Percentiles rank a stretch among this genome's conserved stretches.
Evolutionary conservation across 37 sponge, comb jelly and placozoan genomes (phyloP).

Genomic region (Cladorhizidae sp.): DNA sequence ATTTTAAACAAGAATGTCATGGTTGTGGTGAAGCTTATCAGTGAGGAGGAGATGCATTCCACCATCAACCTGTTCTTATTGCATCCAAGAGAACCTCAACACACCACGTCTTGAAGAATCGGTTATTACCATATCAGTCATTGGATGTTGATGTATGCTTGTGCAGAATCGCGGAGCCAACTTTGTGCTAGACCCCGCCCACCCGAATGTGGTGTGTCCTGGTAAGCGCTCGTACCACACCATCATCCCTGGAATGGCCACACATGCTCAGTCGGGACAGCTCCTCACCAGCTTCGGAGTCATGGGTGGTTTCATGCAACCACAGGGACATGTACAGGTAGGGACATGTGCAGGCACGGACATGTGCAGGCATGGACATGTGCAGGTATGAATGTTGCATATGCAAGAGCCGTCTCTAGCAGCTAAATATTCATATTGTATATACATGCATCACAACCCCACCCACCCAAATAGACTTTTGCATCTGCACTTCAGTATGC

Average conservation of each 20-base stretch:
- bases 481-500: no score
- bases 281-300: slow-evolving; percentile 84
- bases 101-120: no score
- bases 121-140: no score
- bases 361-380: slow-evolving; percentile 77
- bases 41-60: no score
- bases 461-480: no score
- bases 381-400: not conserved
- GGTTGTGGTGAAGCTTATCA: no score
- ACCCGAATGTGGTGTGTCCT: slow-evolving; percentile 75
- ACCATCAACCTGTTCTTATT: no score
- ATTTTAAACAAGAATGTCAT: no score
- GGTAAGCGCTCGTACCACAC: slow-evolving; percentile 88
- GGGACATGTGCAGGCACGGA: slow-evolving; percentile 61
- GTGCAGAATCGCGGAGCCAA: slow-evolving; percentile 82
- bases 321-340: slow-evolving; percentile 94
- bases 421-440: no score
- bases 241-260: slow-evolving; percentile 93
- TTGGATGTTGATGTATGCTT: not conserved
- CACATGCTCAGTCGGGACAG: slow-evolving; percentile 57
- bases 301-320: slow-evolving; percentile 94
- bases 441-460: no score
- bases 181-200: slow-evolving; percentile 74
- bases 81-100: no score
- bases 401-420: not conserved